Percentiles rank a stretch among this genome's conserved stretches.
phyloP scores from a whole-genome alignment of 2,888 invertebrate genomes.

The Brachyptera putata region DNA sequence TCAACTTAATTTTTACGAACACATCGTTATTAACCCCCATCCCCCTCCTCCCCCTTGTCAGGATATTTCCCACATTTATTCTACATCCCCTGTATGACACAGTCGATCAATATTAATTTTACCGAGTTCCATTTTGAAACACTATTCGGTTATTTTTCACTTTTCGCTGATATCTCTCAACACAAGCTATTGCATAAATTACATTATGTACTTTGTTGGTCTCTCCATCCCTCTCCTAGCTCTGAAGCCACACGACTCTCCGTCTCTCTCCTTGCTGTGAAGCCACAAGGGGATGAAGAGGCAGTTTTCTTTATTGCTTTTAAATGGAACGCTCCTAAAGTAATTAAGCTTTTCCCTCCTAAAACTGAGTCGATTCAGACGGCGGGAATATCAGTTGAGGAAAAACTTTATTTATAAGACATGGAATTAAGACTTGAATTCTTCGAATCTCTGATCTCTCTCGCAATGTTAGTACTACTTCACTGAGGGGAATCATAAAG shows the following conservation, averaged over 20 bases:
- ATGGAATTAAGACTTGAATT: constrained; percentile 15
- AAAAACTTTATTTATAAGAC: not conserved
- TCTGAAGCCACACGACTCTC: constrained; percentile 6
- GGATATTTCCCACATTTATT: constrained; percentile 5
- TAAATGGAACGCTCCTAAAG: constrained; percentile 31
- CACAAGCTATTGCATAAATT: constrained; percentile 5
- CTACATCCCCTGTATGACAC: not conserved
- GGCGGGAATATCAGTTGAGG: not conserved
- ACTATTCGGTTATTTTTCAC: not conserved
- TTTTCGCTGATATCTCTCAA: constrained; percentile 5
- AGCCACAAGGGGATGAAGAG: constrained; percentile 13
- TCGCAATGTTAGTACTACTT: not conserved
- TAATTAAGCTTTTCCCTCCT: constrained; percentile 27
- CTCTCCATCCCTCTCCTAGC: not conserved
- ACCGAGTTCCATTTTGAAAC: too few species aligned
- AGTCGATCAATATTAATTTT: not conserved
- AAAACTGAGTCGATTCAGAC: constrained; percentile 9
- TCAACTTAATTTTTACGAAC: constrained; percentile 5
- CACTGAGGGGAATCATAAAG: not conserved
- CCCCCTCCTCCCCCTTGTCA: not conserved
- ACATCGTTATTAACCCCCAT: constrained; percentile 1
- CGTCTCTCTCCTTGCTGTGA: not conserved
- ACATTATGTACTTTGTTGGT: not conserved
- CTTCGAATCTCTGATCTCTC: constrained; percentile 1
- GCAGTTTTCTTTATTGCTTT: constrained; percentile 32